Percentiles rank a stretch among this genome's conserved stretches.
phyloP scores from a whole-genome alignment of 2,888 invertebrate species.

The Amphimallon solstitiale region DNA sequence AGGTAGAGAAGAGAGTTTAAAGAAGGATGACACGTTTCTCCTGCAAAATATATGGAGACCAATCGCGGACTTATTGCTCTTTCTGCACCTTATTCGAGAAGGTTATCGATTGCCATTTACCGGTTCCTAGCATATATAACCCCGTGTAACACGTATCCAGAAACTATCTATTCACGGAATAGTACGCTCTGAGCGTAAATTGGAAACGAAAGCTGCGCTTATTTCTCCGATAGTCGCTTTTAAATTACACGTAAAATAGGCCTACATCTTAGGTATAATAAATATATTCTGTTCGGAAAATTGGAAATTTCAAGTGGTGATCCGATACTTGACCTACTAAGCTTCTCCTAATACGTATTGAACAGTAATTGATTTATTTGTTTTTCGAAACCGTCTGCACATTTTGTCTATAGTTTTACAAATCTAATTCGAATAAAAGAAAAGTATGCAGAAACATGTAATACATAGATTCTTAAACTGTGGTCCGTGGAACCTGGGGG shows the following conservation, averaged over 20 bases:
- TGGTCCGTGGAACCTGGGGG: too few species aligned
- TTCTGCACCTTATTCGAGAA: constrained; percentile 49
- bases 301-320: too few species aligned
- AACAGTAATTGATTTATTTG: too few species aligned
- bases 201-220: constrained; percentile 24
- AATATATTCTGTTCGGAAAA: neutral
- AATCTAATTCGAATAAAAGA: too few species aligned
- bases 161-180: constrained; percentile 42
- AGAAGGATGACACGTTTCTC: constrained; percentile 30
- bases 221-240: constrained; percentile 20
- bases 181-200: constrained; percentile 17
- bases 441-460: too few species aligned
- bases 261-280: neutral
- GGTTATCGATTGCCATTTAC: constrained; percentile 53
- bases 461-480: too few species aligned
- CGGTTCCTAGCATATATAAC: constrained; percentile 49
- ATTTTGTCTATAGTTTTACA: too few species aligned
- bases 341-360: too few species aligned
- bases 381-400: too few species aligned
- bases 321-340: too few species aligned
- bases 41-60: constrained; percentile 38
- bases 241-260: constrained; percentile 3
- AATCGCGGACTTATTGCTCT: constrained; percentile 50
- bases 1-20: constrained; percentile 13
- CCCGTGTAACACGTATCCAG: constrained; percentile 46